phyloP scores from a whole-genome alignment of 2,113 vertebrate genomes.

The Gopherus flavomarginatus region DNA sequence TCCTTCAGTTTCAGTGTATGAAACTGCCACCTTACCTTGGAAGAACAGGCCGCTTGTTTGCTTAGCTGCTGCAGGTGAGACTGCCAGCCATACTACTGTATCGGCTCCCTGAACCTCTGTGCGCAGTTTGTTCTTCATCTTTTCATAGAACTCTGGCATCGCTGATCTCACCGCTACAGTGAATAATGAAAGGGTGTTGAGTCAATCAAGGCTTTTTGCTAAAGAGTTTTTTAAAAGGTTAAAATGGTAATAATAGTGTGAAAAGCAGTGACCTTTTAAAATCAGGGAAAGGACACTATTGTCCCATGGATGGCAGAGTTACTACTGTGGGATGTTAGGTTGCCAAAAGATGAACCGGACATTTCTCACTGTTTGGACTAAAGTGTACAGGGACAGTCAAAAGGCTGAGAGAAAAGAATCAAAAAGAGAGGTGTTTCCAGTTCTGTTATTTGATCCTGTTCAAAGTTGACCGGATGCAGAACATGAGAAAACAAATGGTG shows the following conservation, averaged over 20 bases:
- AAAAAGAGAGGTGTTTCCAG: neutral
- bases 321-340: neutral
- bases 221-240: neutral
- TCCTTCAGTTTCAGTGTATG: fast-evolving
- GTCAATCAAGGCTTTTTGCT: neutral
- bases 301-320: neutral
- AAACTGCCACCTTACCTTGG: slow-evolving; percentile 76
- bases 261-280: neutral
- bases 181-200: neutral
- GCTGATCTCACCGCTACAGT: slow-evolving; percentile 78
- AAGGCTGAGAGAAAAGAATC: neutral
- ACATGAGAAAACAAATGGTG: fast-evolving
- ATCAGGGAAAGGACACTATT: fast-evolving
- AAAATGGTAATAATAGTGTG: neutral
- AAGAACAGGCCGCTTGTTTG: slow-evolving; percentile 84
- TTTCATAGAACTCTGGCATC: slow-evolving; percentile 84
- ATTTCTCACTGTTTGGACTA: neutral
- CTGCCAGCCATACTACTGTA: slow-evolving; percentile 81
- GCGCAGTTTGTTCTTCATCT: slow-evolving; percentile 83
- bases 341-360: neutral
- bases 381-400: neutral
- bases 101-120: slow-evolving; percentile 85
- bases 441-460: neutral
- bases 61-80: slow-evolving; percentile 62
- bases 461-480: neutral